Evolutionary conservation across 1,140 invertebrate species (phyloP).

Genomic region (Drosophila nigrodunni): DNA sequence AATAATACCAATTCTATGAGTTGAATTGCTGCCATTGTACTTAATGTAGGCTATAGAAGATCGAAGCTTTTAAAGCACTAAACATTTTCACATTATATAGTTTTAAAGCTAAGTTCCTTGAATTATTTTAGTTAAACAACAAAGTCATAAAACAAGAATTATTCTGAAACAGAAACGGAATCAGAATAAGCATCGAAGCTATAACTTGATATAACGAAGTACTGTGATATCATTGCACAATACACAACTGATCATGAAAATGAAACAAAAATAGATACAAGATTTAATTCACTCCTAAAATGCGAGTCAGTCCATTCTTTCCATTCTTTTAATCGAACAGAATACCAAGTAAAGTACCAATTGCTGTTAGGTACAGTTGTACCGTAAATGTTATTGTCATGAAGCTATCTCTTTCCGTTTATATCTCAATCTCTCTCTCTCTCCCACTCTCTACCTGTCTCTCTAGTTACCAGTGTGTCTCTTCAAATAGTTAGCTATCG

Average conservation of each 20-base stretch:
- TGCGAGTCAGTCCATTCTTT: slow-evolving; percentile 4
- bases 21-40: slow-evolving; percentile 63
- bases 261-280: neutral
- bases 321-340: neutral
- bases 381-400: slow-evolving; percentile 13
- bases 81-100: slow-evolving; percentile 2
- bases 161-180: neutral
- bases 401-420: slow-evolving; percentile 33
- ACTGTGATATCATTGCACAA: slow-evolving; percentile 53
- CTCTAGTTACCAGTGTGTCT: slow-evolving; percentile 19
- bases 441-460: slow-evolving; percentile 30
- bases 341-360: neutral
- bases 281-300: slow-evolving; percentile 12
- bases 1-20: slow-evolving; percentile 37
- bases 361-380: neutral
- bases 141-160: slow-evolving; percentile 3
- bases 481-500: slow-evolving; percentile 53
- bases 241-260: slow-evolving; percentile 1
- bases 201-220: slow-evolving; percentile 34
- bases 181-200: slow-evolving; percentile 28
- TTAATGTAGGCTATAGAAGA: slow-evolving; percentile 32
- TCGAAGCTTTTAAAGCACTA: slow-evolving; percentile 48
- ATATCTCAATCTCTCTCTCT: slow-evolving; percentile 38
- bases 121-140: neutral
- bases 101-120: neutral